phyloP scores from a whole-genome alignment of 2,888 invertebrate genomes.

The Phalera bucephala region DNA sequence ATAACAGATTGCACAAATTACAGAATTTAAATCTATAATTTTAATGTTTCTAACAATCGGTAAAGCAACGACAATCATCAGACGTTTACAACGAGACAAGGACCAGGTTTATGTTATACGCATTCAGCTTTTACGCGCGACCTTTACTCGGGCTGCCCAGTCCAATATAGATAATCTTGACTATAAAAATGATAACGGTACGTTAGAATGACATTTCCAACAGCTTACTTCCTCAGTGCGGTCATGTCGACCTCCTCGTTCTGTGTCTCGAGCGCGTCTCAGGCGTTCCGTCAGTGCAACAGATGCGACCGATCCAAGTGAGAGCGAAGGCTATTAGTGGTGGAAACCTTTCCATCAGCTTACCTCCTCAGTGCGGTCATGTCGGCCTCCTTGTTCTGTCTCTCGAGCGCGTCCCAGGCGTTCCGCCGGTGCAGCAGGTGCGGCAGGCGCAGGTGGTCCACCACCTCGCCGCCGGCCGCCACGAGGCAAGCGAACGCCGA shows the following conservation, averaged over 20 bases:
- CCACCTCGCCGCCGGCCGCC: constrained; percentile 95
- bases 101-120: too few relatives aligned
- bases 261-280: constrained; percentile 66
- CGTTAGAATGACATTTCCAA: too few relatives aligned
- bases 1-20: too few relatives aligned
- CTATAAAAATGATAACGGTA: too few relatives aligned
- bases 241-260: constrained; percentile 75
- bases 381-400: constrained; percentile 69
- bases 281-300: constrained; percentile 74
- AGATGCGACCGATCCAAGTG: background rate
- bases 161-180: too few relatives aligned
- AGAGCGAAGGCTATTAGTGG: background rate
- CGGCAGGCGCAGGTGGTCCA: constrained; percentile 94
- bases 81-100: too few relatives aligned
- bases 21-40: too few relatives aligned
- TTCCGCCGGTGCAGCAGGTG: constrained; percentile 93
- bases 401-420: constrained; percentile 70
- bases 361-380: constrained; percentile 69
- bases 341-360: too few relatives aligned
- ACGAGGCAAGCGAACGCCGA: constrained; percentile 95
- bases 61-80: too few relatives aligned
- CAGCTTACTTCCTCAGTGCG: constrained; percentile 59
- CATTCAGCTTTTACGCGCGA: too few relatives aligned
- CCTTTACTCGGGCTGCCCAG: too few relatives aligned
- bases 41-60: too few relatives aligned